Conservation (phyloP, 2,888 invertebrate genomes). For the Celastrina argiolus region DNA sequence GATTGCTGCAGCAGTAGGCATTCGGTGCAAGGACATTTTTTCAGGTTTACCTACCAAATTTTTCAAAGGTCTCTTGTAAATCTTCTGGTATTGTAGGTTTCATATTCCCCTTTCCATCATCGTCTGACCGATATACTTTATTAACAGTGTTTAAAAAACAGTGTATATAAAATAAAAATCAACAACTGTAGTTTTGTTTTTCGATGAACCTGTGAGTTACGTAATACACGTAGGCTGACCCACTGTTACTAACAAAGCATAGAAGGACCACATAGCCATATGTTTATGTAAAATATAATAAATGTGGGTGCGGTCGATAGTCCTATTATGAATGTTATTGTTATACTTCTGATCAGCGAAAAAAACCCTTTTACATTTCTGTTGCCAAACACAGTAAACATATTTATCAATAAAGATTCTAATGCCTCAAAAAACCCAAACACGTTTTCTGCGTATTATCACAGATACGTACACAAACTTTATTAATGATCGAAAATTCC, state of each 20-base stretch:
- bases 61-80: too few species aligned
- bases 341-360: not conserved
- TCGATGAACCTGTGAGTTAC: conserved; percentile 8
- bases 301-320: conserved; percentile 15
- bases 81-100: too few species aligned
- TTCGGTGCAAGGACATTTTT: too few species aligned
- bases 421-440: not conserved
- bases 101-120: too few species aligned
- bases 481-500: not conserved
- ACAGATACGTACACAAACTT: not conserved
- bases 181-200: not conserved
- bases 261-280: conserved; percentile 20
- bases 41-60: too few species aligned
- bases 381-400: not conserved
- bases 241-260: conserved; percentile 12
- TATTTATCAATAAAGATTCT: not conserved
- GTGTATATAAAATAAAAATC: not conserved
- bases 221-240: conserved; percentile 16
- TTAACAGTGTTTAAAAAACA: not conserved
- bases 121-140: too few species aligned
- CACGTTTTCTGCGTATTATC: not conserved
- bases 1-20: too few species aligned
- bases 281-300: conserved; percentile 13
- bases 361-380: not conserved
- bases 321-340: conserved; percentile 16